Evolutionary conservation across 2,888 invertebrate species (phyloP).

Genomic region (Aphidoletes aphidimyza): DNA sequence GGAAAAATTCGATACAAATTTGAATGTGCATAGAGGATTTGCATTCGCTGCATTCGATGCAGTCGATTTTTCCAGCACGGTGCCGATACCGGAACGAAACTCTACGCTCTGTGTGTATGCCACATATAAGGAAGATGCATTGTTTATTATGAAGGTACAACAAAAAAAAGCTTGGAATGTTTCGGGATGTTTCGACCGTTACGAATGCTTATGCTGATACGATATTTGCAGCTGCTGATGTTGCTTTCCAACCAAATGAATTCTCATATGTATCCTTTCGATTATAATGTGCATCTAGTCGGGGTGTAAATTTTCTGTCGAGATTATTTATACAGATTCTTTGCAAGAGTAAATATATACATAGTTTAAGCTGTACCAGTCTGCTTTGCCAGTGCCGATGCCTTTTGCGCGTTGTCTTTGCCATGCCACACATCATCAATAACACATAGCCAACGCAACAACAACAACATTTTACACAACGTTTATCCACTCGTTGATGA

Average conservation of each 20-base stretch:
- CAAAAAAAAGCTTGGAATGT: background rate
- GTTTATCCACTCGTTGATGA: background rate
- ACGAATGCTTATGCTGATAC: too few species aligned
- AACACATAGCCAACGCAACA: background rate
- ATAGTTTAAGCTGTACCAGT: too few species aligned
- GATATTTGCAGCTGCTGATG: too few species aligned
- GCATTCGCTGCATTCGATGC: background rate
- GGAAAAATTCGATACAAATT: background rate
- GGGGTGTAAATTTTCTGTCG: background rate
- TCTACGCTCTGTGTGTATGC: background rate
- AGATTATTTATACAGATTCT: slow-evolving; percentile 13
- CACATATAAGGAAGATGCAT: slow-evolving; percentile 5
- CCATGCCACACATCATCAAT: background rate
- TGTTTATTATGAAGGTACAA: background rate
- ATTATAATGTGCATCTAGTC: background rate
- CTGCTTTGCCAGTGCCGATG: too few species aligned
- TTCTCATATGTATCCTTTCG: background rate
- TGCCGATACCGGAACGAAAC: background rate
- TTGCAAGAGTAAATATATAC: background rate
- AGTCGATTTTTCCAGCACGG: background rate
- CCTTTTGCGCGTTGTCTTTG: too few species aligned
- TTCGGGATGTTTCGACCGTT: background rate
- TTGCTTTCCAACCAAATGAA: background rate
- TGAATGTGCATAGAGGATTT: background rate
- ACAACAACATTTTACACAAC: background rate